These are phyloP conservation scores for Malacoctenus gilli DNA, from an alignment of 2,797 vertebrate genomes.

Conservation along the genomic window DNA sequence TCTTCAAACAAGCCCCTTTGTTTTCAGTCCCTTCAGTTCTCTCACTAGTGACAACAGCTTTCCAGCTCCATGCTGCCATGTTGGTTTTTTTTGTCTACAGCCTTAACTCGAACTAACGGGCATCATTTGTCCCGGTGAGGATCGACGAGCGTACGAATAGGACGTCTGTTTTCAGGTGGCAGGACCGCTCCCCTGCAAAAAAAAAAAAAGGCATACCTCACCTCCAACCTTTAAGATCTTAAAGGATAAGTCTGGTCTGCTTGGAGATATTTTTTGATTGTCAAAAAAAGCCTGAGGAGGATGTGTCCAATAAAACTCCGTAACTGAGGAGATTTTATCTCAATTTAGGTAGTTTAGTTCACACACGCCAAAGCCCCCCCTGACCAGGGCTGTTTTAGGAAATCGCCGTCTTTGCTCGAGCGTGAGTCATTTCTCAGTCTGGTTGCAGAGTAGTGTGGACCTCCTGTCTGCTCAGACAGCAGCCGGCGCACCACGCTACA, in stretches of 20 bases:
- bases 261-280: too few relatives aligned
- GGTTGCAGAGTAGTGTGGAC: too few relatives aligned
- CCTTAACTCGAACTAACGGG: slow-evolving; percentile 52
- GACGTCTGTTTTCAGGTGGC: slow-evolving; percentile 19
- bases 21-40: slow-evolving; percentile 25
- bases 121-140: slow-evolving; percentile 16
- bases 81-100: slow-evolving; percentile 57
- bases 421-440: too few relatives aligned
- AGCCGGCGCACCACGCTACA: too few relatives aligned
- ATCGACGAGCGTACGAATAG: slow-evolving; percentile 2
- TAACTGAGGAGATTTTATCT: not conserved
- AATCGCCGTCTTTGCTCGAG: too few relatives aligned
- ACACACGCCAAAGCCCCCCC: too few relatives aligned
- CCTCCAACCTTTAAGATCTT: slow-evolving; percentile 46
- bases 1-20: slow-evolving; percentile 32
- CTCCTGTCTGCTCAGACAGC: too few relatives aligned
- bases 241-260: slow-evolving; percentile 48
- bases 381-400: too few relatives aligned
- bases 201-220: slow-evolving; percentile 61
- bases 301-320: too few relatives aligned
- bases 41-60: slow-evolving; percentile 43
- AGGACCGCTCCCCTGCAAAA: slow-evolving; percentile 37
- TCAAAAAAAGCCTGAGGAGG: too few relatives aligned
- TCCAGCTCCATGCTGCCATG: slow-evolving; percentile 62
- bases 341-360: not conserved